A percentile compares a stretch with the other conserved stretches of the same genome.
phyloP scores from a whole-genome alignment of 2,113 vertebrate genomes.

The Hucho hucho region DNA sequence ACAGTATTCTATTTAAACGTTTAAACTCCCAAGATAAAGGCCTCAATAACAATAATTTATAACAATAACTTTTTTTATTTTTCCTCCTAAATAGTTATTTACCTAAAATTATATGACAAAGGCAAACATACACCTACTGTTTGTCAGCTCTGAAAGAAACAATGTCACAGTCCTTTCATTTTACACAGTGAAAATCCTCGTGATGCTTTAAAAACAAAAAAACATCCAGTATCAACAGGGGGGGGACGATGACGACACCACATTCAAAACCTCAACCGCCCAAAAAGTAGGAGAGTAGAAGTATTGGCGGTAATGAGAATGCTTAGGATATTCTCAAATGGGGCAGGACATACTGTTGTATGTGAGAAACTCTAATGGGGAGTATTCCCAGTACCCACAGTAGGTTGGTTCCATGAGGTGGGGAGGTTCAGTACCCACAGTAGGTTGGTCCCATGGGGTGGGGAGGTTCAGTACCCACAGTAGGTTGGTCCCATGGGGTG shows the following conservation, averaged over 20 bases:
- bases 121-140: conserved; percentile 13
- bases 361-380: background rate
- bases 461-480: conserved; percentile 1
- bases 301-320: conserved; percentile 5
- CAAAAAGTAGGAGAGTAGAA: background rate
- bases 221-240: conserved; percentile 8
- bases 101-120: conserved; percentile 16
- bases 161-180: conserved; percentile 9
- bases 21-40: conserved; percentile 11
- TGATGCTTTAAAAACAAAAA: conserved; percentile 7
- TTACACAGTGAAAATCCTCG: background rate
- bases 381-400: background rate
- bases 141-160: conserved; percentile 8
- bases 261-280: background rate
- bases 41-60: conserved; percentile 32
- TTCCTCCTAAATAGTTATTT: conserved; percentile 11
- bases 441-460: conserved; percentile 57
- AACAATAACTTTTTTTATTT: conserved; percentile 29
- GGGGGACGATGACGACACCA: conserved; percentile 21
- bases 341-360: too few species aligned
- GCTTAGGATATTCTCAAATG: background rate
- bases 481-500: conserved; percentile 57
- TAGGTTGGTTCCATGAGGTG: conserved; percentile 57
- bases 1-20: background rate
- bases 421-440: conserved; percentile 1